Base-by-base conservation (phyloP, 2,797 vertebrate genomes). In the Falco peregrinus region DNA sequence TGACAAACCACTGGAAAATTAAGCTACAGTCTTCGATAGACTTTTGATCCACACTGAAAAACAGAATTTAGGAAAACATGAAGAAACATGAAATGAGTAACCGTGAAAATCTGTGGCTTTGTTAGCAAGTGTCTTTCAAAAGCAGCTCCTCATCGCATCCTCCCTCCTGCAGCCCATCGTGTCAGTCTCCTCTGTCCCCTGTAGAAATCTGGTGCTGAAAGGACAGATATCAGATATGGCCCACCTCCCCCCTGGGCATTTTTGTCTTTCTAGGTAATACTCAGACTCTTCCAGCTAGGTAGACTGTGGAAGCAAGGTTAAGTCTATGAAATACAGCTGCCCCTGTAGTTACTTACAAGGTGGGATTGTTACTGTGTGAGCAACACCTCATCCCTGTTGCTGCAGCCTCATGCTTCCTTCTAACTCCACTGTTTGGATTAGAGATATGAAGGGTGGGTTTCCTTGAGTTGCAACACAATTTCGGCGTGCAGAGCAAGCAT, bases 1-100 rank as follows among this genome's bases (percentile, higher is more conserved):
- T 18, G 61, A 65, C n/a, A 95, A 93, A 96, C 90, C 94, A 54
- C 90, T 90, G 91, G 83, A 90, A 96, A 97, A 86, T 65, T 14
- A 86, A 65, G 57, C 64, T 50, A 50, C 68, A 56, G 45, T 20
- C 80, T 54, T 61, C 73, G 79, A 84, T 13, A 53, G 79, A 28
- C 64, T 78, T 91, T 53, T 24, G 37, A 76, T 61, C 73, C 61
- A 53, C 41, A 24, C 19, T 47, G 88, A 35, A 65, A 91, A 82
- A 24, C 0, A 79, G 71, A 53, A 60, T 61, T 56, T 26, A 63
- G 35, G 74, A 67, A 82, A 89, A 68, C 43, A 41, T 13, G 24
- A 80, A 56, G 59, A 71, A n/a, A 29, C 28, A 18, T 45, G 64
- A 67, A 47, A 5, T 80, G 63, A 37, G 7, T 15, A 60, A 63